Conservation (phyloP, 2,797 vertebrate species). For the Eulemur mongoz region DNA sequence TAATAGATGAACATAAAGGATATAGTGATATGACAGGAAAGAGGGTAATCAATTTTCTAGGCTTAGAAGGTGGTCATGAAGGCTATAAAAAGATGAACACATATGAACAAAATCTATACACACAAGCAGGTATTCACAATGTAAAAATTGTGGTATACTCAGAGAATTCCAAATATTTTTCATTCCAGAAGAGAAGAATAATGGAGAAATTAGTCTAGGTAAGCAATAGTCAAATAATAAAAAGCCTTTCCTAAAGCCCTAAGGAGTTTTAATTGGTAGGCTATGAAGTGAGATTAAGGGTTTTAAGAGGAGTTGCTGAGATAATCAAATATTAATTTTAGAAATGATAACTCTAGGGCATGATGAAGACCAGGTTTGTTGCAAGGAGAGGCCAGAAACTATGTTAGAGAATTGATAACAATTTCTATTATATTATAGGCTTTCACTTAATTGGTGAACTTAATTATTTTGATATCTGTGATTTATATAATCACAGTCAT, state of each 20-base stretch:
- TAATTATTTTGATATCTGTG: constrained; percentile 13
- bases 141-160: background rate
- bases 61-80: background rate
- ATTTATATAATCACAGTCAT: constrained; percentile 29
- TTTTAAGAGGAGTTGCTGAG: background rate
- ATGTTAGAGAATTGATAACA: background rate
- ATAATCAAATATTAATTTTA: background rate
- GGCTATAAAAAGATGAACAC: background rate
- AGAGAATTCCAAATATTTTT: background rate
- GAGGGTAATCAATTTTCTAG: background rate
- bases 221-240: background rate
- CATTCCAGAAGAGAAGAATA: background rate
- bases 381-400: background rate
- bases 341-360: background rate
- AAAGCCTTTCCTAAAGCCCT: background rate
- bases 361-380: background rate
- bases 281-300: background rate
- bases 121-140: background rate
- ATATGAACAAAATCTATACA: background rate
- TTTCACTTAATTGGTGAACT: background rate
- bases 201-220: background rate
- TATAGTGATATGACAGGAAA: background rate
- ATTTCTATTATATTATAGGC: background rate
- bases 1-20: background rate
- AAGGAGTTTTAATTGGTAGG: background rate